Base-by-base conservation (phyloP, 1,140 invertebrate species). In the Drosophila tani region DNA sequence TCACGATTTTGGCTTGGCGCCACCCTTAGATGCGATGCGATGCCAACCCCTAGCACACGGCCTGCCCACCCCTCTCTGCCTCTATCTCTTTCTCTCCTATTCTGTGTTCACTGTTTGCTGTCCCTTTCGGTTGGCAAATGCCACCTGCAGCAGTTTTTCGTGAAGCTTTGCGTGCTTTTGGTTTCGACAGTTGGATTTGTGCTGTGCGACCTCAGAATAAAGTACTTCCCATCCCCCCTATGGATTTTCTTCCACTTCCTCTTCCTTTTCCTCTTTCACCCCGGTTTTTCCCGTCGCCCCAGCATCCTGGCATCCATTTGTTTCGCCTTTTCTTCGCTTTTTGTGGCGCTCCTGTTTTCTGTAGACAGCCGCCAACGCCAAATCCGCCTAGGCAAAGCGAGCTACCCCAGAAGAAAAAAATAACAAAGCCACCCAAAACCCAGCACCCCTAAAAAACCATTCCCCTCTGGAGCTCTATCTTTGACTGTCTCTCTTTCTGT, bases 171-270 rank as follows among this genome's bases (percentile, higher is more conserved):
- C 84, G 84, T 87, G 84, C 84, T 87, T 88, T 87, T 87, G 84
- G 84, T 87, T 87, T 87, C 84, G 84, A 88, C 84, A 88, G 84
- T 88, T 87, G 84, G 84, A 87, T 87, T 87, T 87, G 82, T 79
- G 83, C 75, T 41, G 66, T 73, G 66, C 79, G 79, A 85, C 82
- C 82, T 85, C 82, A 84, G 73, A 84, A 69, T 83, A 84, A 84
- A 83, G 78, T 47, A 32, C 66, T 24, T 40, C 58, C 64, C 21
- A 55, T 38, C 47, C 6, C 19, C 21, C 12, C 19, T 7, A 19
- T 41, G 47, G 29, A 63, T 59, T 47, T 55, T 32, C 41, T 51
- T 17, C 27, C 40, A 21, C 47, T 15, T 43, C 32, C 32, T 32
- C 32, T 5, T 14, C 3, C n/a, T 4, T 9, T 56, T 5, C 29